phyloP scores from a whole-genome alignment of 2,113 vertebrate genomes.

The Bufo bufo region DNA sequence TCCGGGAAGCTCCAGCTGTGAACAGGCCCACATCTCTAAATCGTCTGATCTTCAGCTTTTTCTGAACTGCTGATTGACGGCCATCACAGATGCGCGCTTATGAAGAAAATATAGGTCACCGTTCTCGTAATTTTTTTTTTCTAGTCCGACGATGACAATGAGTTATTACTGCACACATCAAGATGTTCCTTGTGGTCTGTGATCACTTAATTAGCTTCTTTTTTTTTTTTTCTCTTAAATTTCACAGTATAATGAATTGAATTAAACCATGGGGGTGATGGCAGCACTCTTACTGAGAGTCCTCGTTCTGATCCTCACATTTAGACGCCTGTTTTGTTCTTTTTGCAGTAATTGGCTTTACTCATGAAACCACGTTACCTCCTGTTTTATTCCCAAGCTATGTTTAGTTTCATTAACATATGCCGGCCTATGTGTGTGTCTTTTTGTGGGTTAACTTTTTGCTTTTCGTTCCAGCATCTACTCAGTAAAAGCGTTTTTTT shows the following conservation, averaged over 20 bases:
- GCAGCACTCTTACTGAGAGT: not conserved
- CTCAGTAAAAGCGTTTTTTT: not conserved
- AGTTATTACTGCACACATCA: too few species aligned
- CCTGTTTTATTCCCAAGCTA: conserved; percentile 10
- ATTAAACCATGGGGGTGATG: not conserved
- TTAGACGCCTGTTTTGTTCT: not conserved
- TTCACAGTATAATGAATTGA: not conserved
- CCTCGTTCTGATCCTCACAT: too few species aligned
- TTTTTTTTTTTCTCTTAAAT: not conserved
- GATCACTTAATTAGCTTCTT: not conserved
- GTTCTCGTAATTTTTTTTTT: not conserved
- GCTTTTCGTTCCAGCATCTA: not conserved
- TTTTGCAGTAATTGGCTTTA: conserved; percentile 30
- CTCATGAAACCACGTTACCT: not conserved
- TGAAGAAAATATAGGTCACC: conserved; percentile 15
- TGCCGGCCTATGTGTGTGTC: not conserved
- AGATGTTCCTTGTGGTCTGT: not conserved
- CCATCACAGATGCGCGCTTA: conserved; percentile 10
- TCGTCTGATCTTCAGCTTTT: not conserved
- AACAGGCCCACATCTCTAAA: not conserved
- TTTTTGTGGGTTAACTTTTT: not conserved
- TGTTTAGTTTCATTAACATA: not conserved
- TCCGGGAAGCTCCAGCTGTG: conserved; percentile 16
- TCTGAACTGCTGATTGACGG: conserved; percentile 5
- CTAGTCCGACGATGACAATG: not conserved